Conservation (phyloP, 2,888 invertebrate genomes). For the Agrilus cyanescens region DNA sequence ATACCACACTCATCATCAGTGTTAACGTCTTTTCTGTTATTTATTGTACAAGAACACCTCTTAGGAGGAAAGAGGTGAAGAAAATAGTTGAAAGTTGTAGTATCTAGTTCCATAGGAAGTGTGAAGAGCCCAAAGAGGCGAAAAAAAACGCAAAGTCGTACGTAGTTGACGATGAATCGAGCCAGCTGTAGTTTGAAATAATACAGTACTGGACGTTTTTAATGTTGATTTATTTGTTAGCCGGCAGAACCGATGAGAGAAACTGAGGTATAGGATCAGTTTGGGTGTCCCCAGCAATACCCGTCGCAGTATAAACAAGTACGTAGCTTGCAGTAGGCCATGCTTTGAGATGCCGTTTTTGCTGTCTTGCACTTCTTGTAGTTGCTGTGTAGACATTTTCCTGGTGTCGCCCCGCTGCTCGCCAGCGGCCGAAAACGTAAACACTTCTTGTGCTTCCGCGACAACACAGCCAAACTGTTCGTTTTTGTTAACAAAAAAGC, state of each 20-base stretch:
- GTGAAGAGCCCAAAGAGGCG: no score
- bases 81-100: no score
- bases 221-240: slow-evolving; percentile 47
- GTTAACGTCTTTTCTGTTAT: no score
- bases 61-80: neutral
- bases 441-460: slow-evolving; percentile 19
- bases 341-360: slow-evolving; percentile 31
- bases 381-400: slow-evolving; percentile 31
- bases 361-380: slow-evolving; percentile 34
- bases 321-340: slow-evolving; percentile 43
- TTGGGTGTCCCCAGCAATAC: slow-evolving; percentile 44
- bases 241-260: slow-evolving; percentile 64
- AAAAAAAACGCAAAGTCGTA: no score
- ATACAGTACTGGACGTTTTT: slow-evolving; percentile 19
- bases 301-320: slow-evolving; percentile 50
- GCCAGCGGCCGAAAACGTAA: slow-evolving; percentile 14
- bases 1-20: no score
- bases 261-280: slow-evolving; percentile 59
- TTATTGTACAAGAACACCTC: slow-evolving; percentile 1
- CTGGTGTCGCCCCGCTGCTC: slow-evolving; percentile 24
- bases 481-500: slow-evolving; percentile 4
- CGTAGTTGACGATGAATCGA: no score
- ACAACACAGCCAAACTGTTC: slow-evolving; percentile 34
- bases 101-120: no score
- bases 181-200: no score